phyloP scores from a whole-genome alignment of 2,113 vertebrate genomes.

The Spheniscus mendiculus region DNA sequence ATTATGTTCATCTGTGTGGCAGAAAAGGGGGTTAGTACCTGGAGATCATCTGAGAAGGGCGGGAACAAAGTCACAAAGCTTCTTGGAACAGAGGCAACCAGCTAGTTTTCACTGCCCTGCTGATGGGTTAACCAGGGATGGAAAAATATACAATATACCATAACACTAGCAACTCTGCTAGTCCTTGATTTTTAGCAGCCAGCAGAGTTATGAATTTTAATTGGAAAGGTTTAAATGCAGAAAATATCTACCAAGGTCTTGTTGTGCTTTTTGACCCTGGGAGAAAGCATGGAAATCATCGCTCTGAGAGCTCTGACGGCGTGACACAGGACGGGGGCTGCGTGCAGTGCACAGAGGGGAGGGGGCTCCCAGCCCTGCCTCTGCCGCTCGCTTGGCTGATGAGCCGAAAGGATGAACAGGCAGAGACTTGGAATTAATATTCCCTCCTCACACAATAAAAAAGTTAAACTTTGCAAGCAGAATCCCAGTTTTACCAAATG shows the following conservation, averaged over 20 bases:
- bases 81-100: background rate
- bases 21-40: background rate
- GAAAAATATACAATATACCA: background rate
- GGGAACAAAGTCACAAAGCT: background rate
- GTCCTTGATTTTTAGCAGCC: background rate
- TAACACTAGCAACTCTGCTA: background rate
- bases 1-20: background rate
- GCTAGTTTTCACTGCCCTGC: background rate
- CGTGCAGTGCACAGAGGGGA: rapidly evolving
- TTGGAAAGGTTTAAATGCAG: background rate
- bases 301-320: background rate
- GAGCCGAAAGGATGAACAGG: background rate
- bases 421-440: background rate
- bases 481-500: background rate
- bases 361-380: background rate
- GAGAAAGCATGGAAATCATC: background rate
- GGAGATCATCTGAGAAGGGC: background rate
- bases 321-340: background rate
- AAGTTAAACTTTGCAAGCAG: background rate
- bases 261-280: background rate
- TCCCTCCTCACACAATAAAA: background rate
- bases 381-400: background rate
- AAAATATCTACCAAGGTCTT: background rate
- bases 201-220: background rate
- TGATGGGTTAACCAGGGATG: background rate